Conservation (phyloP, 2,113 vertebrate species). For the Gasterosteus nipponicus region DNA sequence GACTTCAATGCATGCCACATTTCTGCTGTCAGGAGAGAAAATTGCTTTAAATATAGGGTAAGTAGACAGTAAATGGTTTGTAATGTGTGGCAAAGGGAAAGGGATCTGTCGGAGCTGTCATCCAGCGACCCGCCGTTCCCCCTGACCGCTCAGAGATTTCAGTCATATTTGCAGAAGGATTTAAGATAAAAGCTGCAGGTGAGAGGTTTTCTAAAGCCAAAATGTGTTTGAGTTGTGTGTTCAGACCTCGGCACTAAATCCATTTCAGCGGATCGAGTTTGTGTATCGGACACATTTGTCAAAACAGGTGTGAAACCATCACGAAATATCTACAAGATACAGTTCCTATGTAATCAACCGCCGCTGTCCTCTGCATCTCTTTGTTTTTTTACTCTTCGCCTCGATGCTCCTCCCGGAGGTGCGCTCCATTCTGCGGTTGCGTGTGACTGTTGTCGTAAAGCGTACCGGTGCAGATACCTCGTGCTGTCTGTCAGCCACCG, state of each 20-base stretch:
- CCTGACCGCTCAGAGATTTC: slow-evolving; percentile 63
- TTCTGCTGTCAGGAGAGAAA: slow-evolving; percentile 62
- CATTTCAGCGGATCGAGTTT: slow-evolving; percentile 33
- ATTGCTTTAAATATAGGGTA: slow-evolving; percentile 80
- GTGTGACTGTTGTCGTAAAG: slow-evolving; percentile 44
- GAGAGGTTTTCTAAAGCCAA: slow-evolving; percentile 61
- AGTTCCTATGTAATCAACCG: slow-evolving; percentile 37
- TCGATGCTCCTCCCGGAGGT: slow-evolving; percentile 39
- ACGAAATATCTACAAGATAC: slow-evolving; percentile 31
- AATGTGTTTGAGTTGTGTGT: slow-evolving; percentile 44
- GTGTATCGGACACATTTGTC: slow-evolving; percentile 47
- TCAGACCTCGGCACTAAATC: slow-evolving; percentile 39
- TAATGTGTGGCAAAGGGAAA: slow-evolving; percentile 71
- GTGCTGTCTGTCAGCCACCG: slow-evolving; percentile 44
- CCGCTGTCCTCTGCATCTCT: slow-evolving; percentile 33
- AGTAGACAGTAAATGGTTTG: slow-evolving; percentile 76
- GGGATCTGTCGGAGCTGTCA: slow-evolving; percentile 72
- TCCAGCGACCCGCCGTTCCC: slow-evolving; percentile 65
- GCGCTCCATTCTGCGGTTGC: slow-evolving; percentile 32
- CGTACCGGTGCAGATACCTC: slow-evolving; percentile 47
- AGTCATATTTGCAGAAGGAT: slow-evolving; percentile 75
- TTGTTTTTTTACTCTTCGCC: slow-evolving; percentile 41
- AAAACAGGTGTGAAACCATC: slow-evolving; percentile 36
- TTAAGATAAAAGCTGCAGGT: slow-evolving; percentile 72
- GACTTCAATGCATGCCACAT: slow-evolving; percentile 73